Base-by-base conservation (phyloP, 1,140 invertebrate genomes). In the Colletes gigas region DNA sequence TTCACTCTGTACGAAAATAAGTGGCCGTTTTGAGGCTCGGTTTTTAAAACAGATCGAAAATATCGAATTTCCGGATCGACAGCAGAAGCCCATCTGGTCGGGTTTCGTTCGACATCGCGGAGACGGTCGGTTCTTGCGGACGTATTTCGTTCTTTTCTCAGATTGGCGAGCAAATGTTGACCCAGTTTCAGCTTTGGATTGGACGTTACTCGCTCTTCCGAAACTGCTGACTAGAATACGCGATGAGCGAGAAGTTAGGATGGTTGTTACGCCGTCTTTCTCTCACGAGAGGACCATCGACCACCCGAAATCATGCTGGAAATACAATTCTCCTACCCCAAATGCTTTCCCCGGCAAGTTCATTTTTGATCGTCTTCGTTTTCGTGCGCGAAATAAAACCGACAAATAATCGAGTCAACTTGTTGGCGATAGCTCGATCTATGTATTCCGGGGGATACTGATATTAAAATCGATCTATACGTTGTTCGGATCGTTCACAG, bases 71-170 rank as follows among this genome's bases (percentile, higher is more conserved):
- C n/a, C 54, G 54, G 21, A 77, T 77, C 66, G 66, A 59, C 19
- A 30, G 41, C 14, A 10, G 50, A 15, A 78, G 44, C n/a, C n/a
- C 47, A 62, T 72, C 59, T 54, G 47, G 47, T 44, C 39, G 15
- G 41, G 21, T 47, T 19, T 50, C 50, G 76, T 63, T 78, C 59
- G 69, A 65, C 60, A 73, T 19, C 52, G 54, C 47, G 55, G 57
- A 55, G 72, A 68, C 57, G 52, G 70, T 76, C 67, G 69, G 57
- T 77, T 85, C 83, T 85, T 84, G 78, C 59, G 72, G 78, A 70
- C 83, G 83, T 85, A 85, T 85, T 85, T 85, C 83, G 83, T 75
- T 83, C 83, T 85, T 85, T 85, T 85, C 83, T 84, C 83, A 84
- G 83, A 85, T 85, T 80, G 83, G 72, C 78, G 83, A 81, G 83